Conservation (phyloP, 2,888 invertebrate genomes). For the Cataglyphis albicans region DNA sequence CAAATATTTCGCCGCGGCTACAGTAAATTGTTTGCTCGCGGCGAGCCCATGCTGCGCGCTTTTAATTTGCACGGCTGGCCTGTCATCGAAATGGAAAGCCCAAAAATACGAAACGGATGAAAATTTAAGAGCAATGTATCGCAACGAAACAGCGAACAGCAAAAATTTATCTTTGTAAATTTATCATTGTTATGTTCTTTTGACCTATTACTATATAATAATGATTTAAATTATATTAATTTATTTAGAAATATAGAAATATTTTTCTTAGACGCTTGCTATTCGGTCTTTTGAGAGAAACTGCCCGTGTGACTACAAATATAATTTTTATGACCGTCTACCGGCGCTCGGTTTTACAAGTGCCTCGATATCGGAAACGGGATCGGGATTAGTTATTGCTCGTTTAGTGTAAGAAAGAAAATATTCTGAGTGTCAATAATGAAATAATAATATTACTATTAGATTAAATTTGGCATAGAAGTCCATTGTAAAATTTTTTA, state of each 20-base stretch:
- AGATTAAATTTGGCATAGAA: not conserved
- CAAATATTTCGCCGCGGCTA: slow-evolving; percentile 65
- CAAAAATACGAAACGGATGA: slow-evolving; percentile 30
- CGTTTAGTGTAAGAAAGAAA: too few species aligned
- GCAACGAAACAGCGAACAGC: not conserved
- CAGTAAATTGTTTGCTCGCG: slow-evolving; percentile 68
- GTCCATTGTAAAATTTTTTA: not conserved
- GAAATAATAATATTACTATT: not conserved
- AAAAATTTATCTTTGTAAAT: not conserved
- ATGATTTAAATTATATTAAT: not conserved
- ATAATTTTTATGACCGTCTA: too few species aligned
- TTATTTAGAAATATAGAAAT: not conserved
- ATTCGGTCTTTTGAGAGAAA: too few species aligned
- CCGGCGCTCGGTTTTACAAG: too few species aligned
- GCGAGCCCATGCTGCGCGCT: slow-evolving; percentile 58
- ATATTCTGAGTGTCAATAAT: too few species aligned
- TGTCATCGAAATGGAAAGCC: slow-evolving; percentile 45
- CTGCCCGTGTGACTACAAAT: too few species aligned
- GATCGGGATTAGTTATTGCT: too few species aligned
- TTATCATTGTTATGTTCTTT: not conserved
- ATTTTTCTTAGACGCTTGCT: too few species aligned
- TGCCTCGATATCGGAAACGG: too few species aligned
- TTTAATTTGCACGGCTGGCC: slow-evolving; percentile 64
- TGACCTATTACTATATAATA: not conserved
- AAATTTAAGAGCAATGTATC: slow-evolving; percentile 32